Base-by-base conservation (phyloP, 2,888 invertebrate species). In the Diplolepis rosae region DNA sequence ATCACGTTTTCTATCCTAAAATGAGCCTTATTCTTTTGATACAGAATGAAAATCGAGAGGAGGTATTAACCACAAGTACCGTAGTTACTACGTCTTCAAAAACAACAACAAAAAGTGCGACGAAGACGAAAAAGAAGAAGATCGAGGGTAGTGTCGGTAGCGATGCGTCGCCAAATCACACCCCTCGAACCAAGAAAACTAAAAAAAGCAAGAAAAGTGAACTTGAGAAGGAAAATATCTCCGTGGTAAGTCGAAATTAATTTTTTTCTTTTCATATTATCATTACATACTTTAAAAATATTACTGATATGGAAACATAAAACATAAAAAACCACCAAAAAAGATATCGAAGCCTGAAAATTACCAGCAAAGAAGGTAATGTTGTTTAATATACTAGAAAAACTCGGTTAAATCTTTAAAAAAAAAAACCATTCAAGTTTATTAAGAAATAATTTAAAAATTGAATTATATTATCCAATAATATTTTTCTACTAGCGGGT, bases 171-270 rank as follows among this genome's bases (percentile, higher is more conserved):
- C 82, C 88, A 66, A 86, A 84, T 79, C 88, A 85, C 77, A 87
- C 88, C 71, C 86, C 87, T 51, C 86, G 86, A 69, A 92, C 91
- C 85, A 92, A 91, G 87, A 92, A 92, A 85, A 90, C 91, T 69
- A 93, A 92, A 89, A 93, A 92, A 85, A 91, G 90, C 66, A 92
- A 92, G 86, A 93, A 92, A 83, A 89, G 85, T 76, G 92, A 92
- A 77, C 89, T 90, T 73, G 92, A 92, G 82, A 92, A 92, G 87
- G 92, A 93, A 84, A 93, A 92, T 83, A 92, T 93, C 84, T 93
- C 93, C 77, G 92, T 93, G 90, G 93, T 93, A 89, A 92, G 92
- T 91, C 79, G 72, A 51, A 50, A 30, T 54, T 32, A 45, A 39
- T 18, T 18, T 13, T 32, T 42, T 28, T 9, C 18, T 6, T 7